Base-by-base conservation (phyloP, 2,888 invertebrate species). In the Hydrotaea cyrtoneurina region DNA sequence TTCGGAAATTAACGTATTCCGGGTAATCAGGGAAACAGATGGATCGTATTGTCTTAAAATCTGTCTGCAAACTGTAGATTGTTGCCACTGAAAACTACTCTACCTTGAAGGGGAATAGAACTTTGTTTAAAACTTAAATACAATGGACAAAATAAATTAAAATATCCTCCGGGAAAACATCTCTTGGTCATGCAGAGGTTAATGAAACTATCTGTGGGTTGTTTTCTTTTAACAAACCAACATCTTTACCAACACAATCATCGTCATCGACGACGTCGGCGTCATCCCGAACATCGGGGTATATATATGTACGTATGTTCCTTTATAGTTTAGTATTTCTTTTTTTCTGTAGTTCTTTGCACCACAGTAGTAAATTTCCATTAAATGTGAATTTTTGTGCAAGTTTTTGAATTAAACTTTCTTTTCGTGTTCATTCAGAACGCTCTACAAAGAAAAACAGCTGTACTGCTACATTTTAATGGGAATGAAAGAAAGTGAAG, bases 371-470 rank as follows among this genome's bases (percentile, higher is more conserved):
- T 89, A 91, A 89, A 90, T 91, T 90, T 91, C 87, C 90, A 91
- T 90, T 90, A 90, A 90, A 91, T 90, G 89, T 88, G 88, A 88
- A 90, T 89, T 91, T 90, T 90, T 89, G 87, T 88, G 87, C 88
- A 90, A 90, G 91, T 90, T 90, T 90, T 89, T 88, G 88, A 90
- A 90, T 90, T 90, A 90, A 90, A 90, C 87, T 91, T 89, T 88
- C 88, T 86, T 88, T 87, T 86, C 81, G 79, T 62, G 31, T 53
- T 80, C 23, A 31, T 71, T 74, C 57, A 64, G 43, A 71, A 43
- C 7, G 11, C 46, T 21, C 13, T 66, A 21, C 4, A 21, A 69
- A 50, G 46, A 64, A 55, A 78, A 80, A 66, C 76, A 76, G 64
- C 82, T 55, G 80, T 82, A 78, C 71, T 79, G 23, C 72, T 36